A percentile compares a stretch with the other conserved stretches of the same genome.
phyloP scores from a whole-genome alignment of 2,797 vertebrate species.

The Sebastes cheni region DNA sequence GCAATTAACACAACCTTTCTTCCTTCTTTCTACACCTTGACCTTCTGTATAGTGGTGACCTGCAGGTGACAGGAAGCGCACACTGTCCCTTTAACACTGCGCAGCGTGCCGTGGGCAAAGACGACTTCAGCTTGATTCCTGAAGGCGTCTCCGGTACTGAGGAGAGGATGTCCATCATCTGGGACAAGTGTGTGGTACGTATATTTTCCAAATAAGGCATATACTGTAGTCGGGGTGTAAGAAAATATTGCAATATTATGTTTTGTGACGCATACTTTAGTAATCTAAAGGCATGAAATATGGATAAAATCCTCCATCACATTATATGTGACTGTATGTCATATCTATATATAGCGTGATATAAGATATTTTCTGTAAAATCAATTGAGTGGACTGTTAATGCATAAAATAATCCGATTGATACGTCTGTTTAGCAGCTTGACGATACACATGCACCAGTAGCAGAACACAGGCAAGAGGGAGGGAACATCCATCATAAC shows the following conservation, averaged over 20 bases:
- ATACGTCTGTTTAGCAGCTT: not conserved
- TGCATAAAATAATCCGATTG: not conserved
- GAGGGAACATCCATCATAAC: too few relatives aligned
- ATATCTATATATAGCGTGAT: not conserved
- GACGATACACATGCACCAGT: not conserved
- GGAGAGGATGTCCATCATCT: conserved; percentile 97
- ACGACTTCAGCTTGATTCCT: conserved; percentile 96
- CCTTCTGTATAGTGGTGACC: conserved; percentile 86
- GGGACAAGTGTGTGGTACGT: conserved; percentile 97
- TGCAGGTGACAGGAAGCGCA: conserved; percentile 96
- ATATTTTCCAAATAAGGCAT: not conserved
- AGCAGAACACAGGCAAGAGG: not conserved
- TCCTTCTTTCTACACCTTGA: not conserved
- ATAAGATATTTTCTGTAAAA: not conserved
- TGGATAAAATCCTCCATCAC: not conserved
- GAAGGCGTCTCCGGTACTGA: conserved; percentile 97
- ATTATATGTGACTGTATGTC: not conserved
- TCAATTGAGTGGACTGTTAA: not conserved
- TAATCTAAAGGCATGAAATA: not conserved
- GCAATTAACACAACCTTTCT: not conserved
- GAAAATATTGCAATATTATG: too few relatives aligned
- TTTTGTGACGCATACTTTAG: too few relatives aligned
- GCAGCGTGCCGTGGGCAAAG: conserved; percentile 98
- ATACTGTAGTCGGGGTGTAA: not conserved
- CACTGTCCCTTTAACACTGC: conserved; percentile 98